These are phyloP conservation scores for Xestia sexstrigata DNA, from an alignment of 2,888 invertebrate genomes.

Conservation along the genomic window DNA sequence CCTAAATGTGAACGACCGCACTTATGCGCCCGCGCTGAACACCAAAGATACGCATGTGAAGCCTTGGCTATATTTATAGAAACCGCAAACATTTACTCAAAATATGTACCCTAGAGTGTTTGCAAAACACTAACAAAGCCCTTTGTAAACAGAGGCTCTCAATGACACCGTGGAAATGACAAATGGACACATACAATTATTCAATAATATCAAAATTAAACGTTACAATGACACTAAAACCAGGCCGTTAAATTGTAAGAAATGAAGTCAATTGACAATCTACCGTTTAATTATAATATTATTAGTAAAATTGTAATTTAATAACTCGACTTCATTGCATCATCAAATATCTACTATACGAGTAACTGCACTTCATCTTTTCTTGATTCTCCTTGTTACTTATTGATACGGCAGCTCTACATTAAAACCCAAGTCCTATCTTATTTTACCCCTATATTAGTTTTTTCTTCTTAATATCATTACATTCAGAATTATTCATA, in stretches of 20 bases:
- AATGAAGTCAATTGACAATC: no score
- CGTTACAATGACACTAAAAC: no score
- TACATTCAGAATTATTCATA: background rate
- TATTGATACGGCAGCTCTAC: no score
- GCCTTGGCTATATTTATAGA: constrained; percentile 60
- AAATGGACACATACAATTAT: background rate
- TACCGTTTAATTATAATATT: no score
- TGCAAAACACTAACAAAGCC: constrained; percentile 46
- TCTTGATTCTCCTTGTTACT: no score
- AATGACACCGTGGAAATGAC: constrained; percentile 3
- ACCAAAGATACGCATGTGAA: constrained; percentile 35
- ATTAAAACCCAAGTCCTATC: background rate
- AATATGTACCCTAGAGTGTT: constrained; percentile 37
- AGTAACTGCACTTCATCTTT: no score
- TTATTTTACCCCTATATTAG: background rate
- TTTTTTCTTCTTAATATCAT: background rate
- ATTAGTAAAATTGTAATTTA: no score
- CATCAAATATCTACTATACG: background rate
- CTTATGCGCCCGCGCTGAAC: constrained; percentile 5
- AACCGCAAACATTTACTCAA: constrained; percentile 49
- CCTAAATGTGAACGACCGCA: constrained; percentile 50
- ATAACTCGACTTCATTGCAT: no score
- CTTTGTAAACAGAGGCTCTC: constrained; percentile 39
- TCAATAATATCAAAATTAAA: background rate
- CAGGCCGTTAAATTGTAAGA: no score